These are phyloP conservation scores for Xanthia togata DNA, from an alignment of 2,888 invertebrate species.

Conservation along the genomic window DNA sequence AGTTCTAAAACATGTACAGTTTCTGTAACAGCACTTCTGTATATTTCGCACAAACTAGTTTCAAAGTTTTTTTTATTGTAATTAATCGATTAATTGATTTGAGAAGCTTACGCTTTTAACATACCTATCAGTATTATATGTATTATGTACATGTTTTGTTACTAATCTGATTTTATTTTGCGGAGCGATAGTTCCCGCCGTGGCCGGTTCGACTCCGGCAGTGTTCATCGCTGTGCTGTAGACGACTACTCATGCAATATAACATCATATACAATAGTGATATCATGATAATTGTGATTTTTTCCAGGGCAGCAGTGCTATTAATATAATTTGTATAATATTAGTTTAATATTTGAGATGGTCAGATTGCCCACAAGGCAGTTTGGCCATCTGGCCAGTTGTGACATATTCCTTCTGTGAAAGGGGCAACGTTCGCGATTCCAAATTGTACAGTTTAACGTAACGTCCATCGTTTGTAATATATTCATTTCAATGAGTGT, in stretches of 20 bases:
- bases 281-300: constrained; percentile 89
- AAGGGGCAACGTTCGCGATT: constrained; percentile 95
- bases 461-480: constrained; percentile 91
- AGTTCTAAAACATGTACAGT: constrained; percentile 92
- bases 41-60: constrained; percentile 90
- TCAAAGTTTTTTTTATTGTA: constrained; percentile 88
- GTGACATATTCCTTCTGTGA: constrained; percentile 97
- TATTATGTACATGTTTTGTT: constrained; percentile 90
- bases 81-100: constrained; percentile 88
- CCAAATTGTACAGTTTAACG: constrained; percentile 88
- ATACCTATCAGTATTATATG: constrained; percentile 88
- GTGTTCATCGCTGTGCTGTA: constrained; percentile 73
- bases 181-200: constrained; percentile 73
- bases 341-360: constrained; percentile 84
- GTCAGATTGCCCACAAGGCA: constrained; percentile 87
- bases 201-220: constrained; percentile 83
- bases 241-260: constrained; percentile 88
- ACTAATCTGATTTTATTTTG: constrained; percentile 87
- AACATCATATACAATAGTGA: constrained; percentile 75
- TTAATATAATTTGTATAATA: constrained; percentile 81
- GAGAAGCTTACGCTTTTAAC: constrained; percentile 90
- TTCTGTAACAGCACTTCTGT: constrained; percentile 90
- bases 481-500: constrained; percentile 92
- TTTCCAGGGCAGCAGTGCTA: constrained; percentile 89
- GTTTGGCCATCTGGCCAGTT: constrained; percentile 91